These are phyloP conservation scores for Callionymus lyra DNA, from an alignment of 2,113 vertebrate species.

Conservation along the genomic window DNA sequence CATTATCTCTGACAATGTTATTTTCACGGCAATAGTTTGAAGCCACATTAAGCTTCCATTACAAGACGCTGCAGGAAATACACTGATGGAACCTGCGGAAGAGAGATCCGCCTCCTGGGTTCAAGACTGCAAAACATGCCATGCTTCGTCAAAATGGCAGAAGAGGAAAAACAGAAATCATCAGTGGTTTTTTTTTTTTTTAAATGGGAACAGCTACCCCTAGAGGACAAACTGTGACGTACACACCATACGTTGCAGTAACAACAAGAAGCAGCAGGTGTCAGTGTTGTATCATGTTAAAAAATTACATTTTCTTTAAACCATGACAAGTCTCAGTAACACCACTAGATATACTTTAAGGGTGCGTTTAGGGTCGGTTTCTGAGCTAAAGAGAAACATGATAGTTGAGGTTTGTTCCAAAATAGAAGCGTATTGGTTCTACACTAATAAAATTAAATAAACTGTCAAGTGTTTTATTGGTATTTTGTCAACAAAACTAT, in stretches of 20 bases:
- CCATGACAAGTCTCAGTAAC: conserved; percentile 54
- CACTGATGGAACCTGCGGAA: conserved; percentile 34
- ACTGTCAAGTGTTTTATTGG: too few relatives aligned
- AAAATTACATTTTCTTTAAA: conserved; percentile 30
- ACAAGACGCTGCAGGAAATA: conserved; percentile 42
- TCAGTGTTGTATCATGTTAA: conserved; percentile 54
- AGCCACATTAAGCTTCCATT: conserved; percentile 57
- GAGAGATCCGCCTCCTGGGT: conserved; percentile 14
- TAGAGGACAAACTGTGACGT: conserved; percentile 47
- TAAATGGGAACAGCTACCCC: conserved; percentile 72
- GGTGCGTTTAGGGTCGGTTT: too few relatives aligned
- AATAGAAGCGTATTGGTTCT: too few relatives aligned
- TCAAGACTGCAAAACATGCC: conserved; percentile 24
- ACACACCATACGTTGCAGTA: too few relatives aligned
- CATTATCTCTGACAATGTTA: conserved; percentile 43
- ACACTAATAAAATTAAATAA: too few relatives aligned
- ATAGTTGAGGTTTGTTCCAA: too few relatives aligned
- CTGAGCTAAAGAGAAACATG: too few relatives aligned
- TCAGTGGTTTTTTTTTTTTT: conserved; percentile 15
- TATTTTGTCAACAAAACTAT: too few relatives aligned
- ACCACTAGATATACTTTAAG: too few relatives aligned
- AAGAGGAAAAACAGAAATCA: conserved; percentile 1
- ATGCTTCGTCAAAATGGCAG: conserved; percentile 51
- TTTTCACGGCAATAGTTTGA: conserved; percentile 46
- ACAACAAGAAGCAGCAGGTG: conserved; percentile 52